These are phyloP conservation scores for Lordiphosa andalusiaca DNA, from an alignment of 2,888 invertebrate species.

Conservation along the genomic window DNA sequence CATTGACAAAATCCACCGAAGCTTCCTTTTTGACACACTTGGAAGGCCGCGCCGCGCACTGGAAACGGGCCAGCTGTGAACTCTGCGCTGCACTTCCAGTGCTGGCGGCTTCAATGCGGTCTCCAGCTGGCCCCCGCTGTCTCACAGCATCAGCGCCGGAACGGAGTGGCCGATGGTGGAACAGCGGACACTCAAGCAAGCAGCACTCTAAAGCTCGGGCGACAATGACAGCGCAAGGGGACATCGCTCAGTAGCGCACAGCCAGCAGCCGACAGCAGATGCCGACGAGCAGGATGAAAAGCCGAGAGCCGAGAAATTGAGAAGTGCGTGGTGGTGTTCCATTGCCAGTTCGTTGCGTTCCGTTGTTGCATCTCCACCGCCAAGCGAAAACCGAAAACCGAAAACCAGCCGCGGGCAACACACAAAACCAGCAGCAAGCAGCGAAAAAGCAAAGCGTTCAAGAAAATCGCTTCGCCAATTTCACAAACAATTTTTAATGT, in stretches of 20 bases:
- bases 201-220: slow-evolving; percentile 8
- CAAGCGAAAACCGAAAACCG: slow-evolving; percentile 9
- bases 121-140: slow-evolving; percentile 16
- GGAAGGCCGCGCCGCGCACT: slow-evolving; percentile 19
- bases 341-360: slow-evolving; percentile 46
- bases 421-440: slow-evolving; percentile 16
- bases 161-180: slow-evolving; percentile 4
- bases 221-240: slow-evolving; percentile 11
- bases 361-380: slow-evolving; percentile 9
- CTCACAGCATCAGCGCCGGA: slow-evolving; percentile 19
- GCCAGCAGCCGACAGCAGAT: slow-evolving; percentile 70
- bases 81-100: no score
- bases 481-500: no score
- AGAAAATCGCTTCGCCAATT: not conserved
- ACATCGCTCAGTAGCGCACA: slow-evolving; percentile 53
- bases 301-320: slow-evolving; percentile 32
- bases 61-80: slow-evolving; percentile 3
- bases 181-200: not conserved
- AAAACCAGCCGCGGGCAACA: slow-evolving; percentile 56
- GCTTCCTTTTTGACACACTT: slow-evolving; percentile 18
- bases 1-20: slow-evolving; percentile 25
- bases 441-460: slow-evolving; percentile 1
- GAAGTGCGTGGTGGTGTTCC: slow-evolving; percentile 51
- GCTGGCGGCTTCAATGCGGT: slow-evolving; percentile 12
- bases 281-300: slow-evolving; percentile 60